phyloP scores from a whole-genome alignment of 37 sponge, comb jelly and placozoan genomes.

The Petrosia ficiformis region DNA sequence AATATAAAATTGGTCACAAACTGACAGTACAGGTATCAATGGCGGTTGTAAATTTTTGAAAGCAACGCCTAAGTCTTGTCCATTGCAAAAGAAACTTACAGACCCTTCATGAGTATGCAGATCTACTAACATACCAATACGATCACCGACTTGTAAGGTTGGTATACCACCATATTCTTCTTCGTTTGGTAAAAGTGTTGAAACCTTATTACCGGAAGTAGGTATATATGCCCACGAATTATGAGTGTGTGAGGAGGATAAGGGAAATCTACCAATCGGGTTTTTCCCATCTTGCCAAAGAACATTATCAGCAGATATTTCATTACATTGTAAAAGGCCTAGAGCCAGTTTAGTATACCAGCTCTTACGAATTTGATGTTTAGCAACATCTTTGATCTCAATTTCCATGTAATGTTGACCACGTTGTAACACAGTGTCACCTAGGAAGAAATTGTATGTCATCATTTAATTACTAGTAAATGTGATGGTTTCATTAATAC shows the following conservation, averaged over 20 bases:
- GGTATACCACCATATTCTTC: not conserved
- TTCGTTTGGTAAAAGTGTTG: not conserved
- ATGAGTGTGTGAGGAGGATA: not conserved
- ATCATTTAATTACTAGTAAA: not conserved
- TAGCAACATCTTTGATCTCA: conserved; percentile 24
- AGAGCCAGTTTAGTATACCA: conserved; percentile 23
- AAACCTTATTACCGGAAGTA: conserved; percentile 7
- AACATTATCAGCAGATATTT: not conserved
- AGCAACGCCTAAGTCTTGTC: conserved; percentile 38
- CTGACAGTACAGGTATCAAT: conserved; percentile 34
- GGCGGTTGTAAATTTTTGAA: conserved; percentile 17
- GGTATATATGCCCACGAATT: conserved; percentile 31
- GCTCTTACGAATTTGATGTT: not conserved
- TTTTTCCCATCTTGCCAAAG: conserved; percentile 35
- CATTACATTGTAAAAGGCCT: conserved; percentile 33
- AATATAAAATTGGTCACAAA: conserved; percentile 38
- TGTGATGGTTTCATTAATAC: too few species aligned
- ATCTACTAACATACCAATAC: conserved; percentile 43
- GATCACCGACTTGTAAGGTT: conserved; percentile 17
- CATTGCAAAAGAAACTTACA: conserved; percentile 39
- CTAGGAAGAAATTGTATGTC: not conserved
- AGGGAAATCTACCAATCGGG: conserved; percentile 16
- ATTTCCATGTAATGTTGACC: conserved; percentile 40
- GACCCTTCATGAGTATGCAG: not conserved
- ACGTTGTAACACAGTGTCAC: conserved; percentile 9